Percentiles rank a stretch among this genome's conserved stretches.
Evolutionary conservation across 2,888 invertebrate genomes (phyloP).

Genomic region (Ferdinandea cuprea): DNA sequence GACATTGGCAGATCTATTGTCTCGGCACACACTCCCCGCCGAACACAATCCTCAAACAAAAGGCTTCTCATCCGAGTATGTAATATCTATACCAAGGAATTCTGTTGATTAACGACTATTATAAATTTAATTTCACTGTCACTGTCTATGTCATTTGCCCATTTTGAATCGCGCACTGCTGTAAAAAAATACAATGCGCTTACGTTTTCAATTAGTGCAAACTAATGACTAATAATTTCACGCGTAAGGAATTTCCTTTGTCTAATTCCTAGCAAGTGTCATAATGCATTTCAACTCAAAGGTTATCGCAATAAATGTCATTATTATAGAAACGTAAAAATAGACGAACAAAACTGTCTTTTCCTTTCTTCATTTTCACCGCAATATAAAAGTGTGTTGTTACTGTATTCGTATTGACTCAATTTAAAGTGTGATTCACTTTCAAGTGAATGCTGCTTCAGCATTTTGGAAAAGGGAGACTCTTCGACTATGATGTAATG

Average conservation of each 20-base stretch:
- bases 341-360: neutral
- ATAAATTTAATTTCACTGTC: slow-evolving; percentile 17
- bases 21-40: neutral
- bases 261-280: slow-evolving; percentile 5
- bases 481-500: slow-evolving; percentile 9
- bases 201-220: neutral
- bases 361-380: neutral
- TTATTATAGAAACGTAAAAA: neutral
- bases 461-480: neutral
- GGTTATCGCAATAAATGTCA: slow-evolving; percentile 5
- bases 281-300: neutral
- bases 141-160: slow-evolving; percentile 19
- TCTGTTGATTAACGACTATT: neutral
- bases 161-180: neutral
- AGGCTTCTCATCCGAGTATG: neutral
- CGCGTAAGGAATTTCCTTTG: slow-evolving; percentile 8
- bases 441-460: neutral
- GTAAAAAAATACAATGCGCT: neutral
- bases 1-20: slow-evolving; percentile 1
- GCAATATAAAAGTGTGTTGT: too few species aligned
- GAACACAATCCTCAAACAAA: neutral
- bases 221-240: neutral
- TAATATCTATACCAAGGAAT: neutral
- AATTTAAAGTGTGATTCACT: slow-evolving; percentile 12
- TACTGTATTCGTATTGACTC: slow-evolving; percentile 1